These are phyloP conservation scores for Dynastes tityus DNA, from an alignment of 2,888 invertebrate species.

Conservation along the genomic window DNA sequence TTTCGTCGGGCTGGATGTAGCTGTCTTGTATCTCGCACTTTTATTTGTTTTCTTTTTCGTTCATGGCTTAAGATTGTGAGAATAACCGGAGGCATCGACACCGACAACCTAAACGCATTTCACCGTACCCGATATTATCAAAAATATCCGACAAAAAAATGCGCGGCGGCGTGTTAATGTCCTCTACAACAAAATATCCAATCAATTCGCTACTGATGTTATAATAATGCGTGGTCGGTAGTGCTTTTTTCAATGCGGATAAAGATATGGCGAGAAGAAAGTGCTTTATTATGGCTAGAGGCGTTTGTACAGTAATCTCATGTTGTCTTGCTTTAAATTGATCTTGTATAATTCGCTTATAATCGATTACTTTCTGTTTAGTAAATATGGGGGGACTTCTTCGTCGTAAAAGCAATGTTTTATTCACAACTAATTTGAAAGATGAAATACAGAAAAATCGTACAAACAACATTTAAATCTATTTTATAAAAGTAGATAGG, in stretches of 20 bases:
- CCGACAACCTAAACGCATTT: conserved; percentile 44
- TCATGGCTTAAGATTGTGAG: conserved; percentile 20
- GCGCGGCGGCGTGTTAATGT: conserved; percentile 33
- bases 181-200: conserved; percentile 24
- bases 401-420: neutral
- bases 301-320: neutral
- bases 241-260: neutral
- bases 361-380: conserved; percentile 4
- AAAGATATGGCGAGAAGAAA: conserved; percentile 1
- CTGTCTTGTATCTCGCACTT: conserved; percentile 13
- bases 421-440: too few relatives aligned
- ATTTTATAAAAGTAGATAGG: too few relatives aligned
- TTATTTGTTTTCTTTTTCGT: conserved; percentile 15
- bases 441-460: too few relatives aligned
- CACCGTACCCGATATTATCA: conserved; percentile 37
- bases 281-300: conserved; percentile 6
- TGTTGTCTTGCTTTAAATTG: neutral
- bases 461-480: too few relatives aligned
- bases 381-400: neutral
- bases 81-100: conserved; percentile 37
- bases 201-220: conserved; percentile 40
- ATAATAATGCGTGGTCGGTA: conserved; percentile 31
- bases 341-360: neutral
- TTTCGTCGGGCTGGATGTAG: conserved; percentile 24
- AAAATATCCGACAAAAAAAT: conserved; percentile 29